Percentiles rank a stretch among this genome's conserved stretches.
These are phyloP conservation scores for Premnoplex brunnescens DNA, from an alignment of 2,797 vertebrate species.

Conservation along the genomic window DNA sequence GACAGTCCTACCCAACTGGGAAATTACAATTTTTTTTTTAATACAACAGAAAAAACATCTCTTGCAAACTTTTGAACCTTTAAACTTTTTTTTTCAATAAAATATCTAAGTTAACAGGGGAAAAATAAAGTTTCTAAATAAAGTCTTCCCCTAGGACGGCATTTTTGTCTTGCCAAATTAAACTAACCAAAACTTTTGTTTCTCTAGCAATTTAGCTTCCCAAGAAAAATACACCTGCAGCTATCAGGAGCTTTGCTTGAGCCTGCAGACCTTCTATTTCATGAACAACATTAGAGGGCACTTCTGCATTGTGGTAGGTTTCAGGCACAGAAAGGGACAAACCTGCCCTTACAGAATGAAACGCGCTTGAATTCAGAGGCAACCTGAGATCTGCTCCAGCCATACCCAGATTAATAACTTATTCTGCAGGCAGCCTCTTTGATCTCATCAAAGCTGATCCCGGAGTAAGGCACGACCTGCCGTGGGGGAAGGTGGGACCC, in stretches of 20 bases:
- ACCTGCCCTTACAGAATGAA: neutral
- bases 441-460: neutral
- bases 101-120: constrained; percentile 68
- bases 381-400: neutral
- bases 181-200: constrained; percentile 80
- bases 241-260: constrained; percentile 48
- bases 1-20: neutral
- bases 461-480: neutral
- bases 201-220: constrained; percentile 74
- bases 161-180: constrained; percentile 77
- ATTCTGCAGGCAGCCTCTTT: neutral
- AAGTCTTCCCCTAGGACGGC: constrained; percentile 75
- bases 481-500: neutral
- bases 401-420: neutral
- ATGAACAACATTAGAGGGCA: constrained; percentile 49
- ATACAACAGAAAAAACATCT: constrained; percentile 22
- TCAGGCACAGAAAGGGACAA: constrained; percentile 16
- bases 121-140: constrained; percentile 81
- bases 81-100: constrained; percentile 41
- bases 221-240: constrained; percentile 84
- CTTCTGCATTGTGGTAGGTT: constrained; percentile 38
- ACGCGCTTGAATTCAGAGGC: neutral
- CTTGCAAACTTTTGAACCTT: constrained; percentile 71
- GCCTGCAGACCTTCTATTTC: neutral
- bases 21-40: neutral